phyloP scores from a whole-genome alignment of 2,888 invertebrate genomes.

The Leucania comma region DNA sequence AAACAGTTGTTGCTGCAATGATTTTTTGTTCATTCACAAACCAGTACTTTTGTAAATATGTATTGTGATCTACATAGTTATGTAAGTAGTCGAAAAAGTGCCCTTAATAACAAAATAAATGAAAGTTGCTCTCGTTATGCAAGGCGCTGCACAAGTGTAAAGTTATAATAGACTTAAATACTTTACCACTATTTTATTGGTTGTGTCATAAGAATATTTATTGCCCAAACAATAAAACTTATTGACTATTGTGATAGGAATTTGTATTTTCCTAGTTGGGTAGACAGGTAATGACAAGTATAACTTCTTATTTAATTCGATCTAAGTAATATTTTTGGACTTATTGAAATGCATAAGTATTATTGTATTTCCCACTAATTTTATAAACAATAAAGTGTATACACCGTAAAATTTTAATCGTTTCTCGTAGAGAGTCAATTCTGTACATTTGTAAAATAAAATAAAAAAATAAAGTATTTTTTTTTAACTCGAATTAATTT shows the following conservation, averaged over 20 bases:
- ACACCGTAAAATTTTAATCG: too few species aligned
- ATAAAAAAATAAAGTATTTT: too few species aligned
- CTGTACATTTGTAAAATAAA: too few species aligned
- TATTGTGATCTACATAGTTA: not conserved
- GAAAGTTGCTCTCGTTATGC: constrained; percentile 42
- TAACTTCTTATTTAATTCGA: not conserved
- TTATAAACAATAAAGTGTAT: too few species aligned
- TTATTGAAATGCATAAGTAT: too few species aligned
- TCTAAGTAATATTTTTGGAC: too few species aligned
- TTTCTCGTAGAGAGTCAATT: too few species aligned
- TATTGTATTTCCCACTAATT: too few species aligned
- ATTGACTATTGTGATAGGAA: not conserved
- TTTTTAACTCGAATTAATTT: too few species aligned
- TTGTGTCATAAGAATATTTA: not conserved
- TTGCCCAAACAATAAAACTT: not conserved
- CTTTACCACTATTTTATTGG: constrained; percentile 1
- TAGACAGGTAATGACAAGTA: too few species aligned
- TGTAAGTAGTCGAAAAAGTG: constrained; percentile 23
- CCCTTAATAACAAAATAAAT: constrained; percentile 29
- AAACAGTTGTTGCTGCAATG: not conserved
- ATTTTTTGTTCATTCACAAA: not conserved
- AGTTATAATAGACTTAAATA: constrained; percentile 13
- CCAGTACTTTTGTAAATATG: not conserved
- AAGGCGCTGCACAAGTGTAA: constrained; percentile 5
- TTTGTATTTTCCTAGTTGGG: too few species aligned